Percentiles rank a stretch among this genome's conserved stretches.
Evolutionary conservation across 2,113 vertebrate species (phyloP).

Genomic region (Prochilodus magdalenae): DNA sequence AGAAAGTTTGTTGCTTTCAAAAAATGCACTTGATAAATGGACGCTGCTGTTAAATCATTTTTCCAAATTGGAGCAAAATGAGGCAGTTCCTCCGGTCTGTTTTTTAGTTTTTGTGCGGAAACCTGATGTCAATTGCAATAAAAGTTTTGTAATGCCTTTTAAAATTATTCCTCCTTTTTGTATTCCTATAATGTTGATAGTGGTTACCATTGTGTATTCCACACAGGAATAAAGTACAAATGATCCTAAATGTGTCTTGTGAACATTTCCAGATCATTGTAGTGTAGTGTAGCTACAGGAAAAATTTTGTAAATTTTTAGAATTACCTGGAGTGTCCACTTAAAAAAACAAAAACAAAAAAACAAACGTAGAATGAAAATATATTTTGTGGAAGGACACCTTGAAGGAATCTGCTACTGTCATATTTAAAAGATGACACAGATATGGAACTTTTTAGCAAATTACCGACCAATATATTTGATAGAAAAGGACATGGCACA

Average conservation of each 20-base stretch:
- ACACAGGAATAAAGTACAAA: slow-evolving; percentile 37
- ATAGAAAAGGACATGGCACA: too few relatives aligned
- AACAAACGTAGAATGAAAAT: too few relatives aligned
- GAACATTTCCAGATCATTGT: background rate
- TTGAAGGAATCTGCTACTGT: too few relatives aligned
- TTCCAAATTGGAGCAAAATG: slow-evolving; percentile 13
- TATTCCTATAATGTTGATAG: slow-evolving; percentile 31
- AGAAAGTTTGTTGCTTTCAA: slow-evolving; percentile 6
- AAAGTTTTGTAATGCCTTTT: slow-evolving; percentile 76
- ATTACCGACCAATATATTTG: too few relatives aligned
- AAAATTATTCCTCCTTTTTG: slow-evolving; percentile 47
- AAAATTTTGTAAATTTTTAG: too few relatives aligned
- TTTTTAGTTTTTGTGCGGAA: slow-evolving; percentile 56
- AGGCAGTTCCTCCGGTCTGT: slow-evolving; percentile 24
- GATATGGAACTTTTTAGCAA: too few relatives aligned
- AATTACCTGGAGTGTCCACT: too few relatives aligned
- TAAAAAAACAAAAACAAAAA: too few relatives aligned
- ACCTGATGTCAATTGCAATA: slow-evolving; percentile 69
- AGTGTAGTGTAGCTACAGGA: too few relatives aligned
- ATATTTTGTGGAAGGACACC: too few relatives aligned
- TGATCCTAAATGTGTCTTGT: background rate
- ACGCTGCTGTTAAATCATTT: slow-evolving; percentile 10
- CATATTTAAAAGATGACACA: too few relatives aligned
- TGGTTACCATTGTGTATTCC: background rate
- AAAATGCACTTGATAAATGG: slow-evolving; percentile 43